Evolutionary conservation across 2,888 invertebrate species (phyloP), one percentile per base, ranked within the genome.

Genomic region (Dryocosmus kuriphilus): DNA sequence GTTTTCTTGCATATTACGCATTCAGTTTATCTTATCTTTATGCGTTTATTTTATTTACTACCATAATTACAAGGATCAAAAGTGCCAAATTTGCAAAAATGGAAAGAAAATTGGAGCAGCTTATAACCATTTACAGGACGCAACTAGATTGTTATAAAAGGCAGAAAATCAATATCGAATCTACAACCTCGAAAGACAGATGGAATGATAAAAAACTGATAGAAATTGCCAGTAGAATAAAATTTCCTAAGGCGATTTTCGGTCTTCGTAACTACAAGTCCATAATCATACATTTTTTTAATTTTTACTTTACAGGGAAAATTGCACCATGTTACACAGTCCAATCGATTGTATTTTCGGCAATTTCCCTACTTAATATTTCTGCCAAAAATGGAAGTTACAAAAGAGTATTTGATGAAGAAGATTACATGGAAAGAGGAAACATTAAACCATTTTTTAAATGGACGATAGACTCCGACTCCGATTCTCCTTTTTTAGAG

Each of bases 361-460:
- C 51, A 22, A 51, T 51, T 51, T 51, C n/a, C 19, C n/a, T 51
- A 22, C n/a, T 51, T 9, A 51, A 51, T 51, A 22, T 51, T 51
- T 9, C n/a, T 8, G n/a, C 9, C 51, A 51, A 51, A n/a, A n/a
- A 51, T 9, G 51, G 51, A 51, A 51, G 51, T n/a, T 51, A 51
- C n/a, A 51, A 51, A n/a, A 51, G 51, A 51, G 51, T 51, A 51
- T 51, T 51, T 22, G 51, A 51, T 51, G 51, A 51, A 51, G n/a
- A 51, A 51, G 51, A 51, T n/a, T 51, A 51, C 9, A n/a, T 51
- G n/a, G 51, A 51, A n/a, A 51, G 51, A 51, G 51, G n/a, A 51
- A 9, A 51, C 9, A 9, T 8, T 9, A 51, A 22, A 51, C 51
- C 51, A 51, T 51, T 51, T 51, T n/a, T n/a, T n/a, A 51, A 51